Conservation (phyloP, 2,888 invertebrate genomes). For the Bruchidius siliquastri region DNA sequence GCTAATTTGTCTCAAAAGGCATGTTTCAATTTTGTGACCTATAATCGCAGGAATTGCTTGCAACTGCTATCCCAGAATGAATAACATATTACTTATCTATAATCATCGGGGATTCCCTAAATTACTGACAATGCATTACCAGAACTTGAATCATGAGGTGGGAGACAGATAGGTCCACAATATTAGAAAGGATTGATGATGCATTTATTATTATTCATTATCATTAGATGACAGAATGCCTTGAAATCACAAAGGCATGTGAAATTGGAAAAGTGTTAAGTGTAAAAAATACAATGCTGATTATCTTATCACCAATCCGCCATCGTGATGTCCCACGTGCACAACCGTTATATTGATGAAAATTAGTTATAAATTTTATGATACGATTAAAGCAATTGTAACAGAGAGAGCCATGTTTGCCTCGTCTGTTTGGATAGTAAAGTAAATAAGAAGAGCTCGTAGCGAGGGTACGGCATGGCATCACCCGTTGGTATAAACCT, state of each 20-base stretch:
- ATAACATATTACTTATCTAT: too few relatives aligned
- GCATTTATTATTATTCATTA: too few relatives aligned
- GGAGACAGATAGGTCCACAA: too few relatives aligned
- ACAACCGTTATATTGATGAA: slow-evolving; percentile 16
- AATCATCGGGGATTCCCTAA: too few relatives aligned
- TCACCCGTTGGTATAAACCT: slow-evolving; percentile 6
- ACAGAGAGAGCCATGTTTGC: slow-evolving; percentile 19
- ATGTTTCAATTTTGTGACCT: too few relatives aligned
- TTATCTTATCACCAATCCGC: background rate
- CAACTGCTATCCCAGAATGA: too few relatives aligned
- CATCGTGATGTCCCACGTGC: background rate
- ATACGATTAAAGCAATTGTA: slow-evolving; percentile 22
- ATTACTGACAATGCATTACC: too few relatives aligned
- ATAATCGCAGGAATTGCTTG: too few relatives aligned
- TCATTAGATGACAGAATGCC: too few relatives aligned
- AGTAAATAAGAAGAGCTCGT: slow-evolving; percentile 23
- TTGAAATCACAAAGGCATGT: background rate
- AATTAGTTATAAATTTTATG: slow-evolving; percentile 23
- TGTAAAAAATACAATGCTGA: background rate
- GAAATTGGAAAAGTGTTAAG: background rate
- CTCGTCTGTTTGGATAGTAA: slow-evolving; percentile 21
- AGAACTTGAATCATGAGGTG: too few relatives aligned
- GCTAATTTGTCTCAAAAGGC: too few relatives aligned
- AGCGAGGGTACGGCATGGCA: slow-evolving; percentile 18
- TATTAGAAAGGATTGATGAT: too few relatives aligned